Evolutionary conservation across 1,140 invertebrate genomes (phyloP).

Genomic region (Wasmannia auropunctata): DNA sequence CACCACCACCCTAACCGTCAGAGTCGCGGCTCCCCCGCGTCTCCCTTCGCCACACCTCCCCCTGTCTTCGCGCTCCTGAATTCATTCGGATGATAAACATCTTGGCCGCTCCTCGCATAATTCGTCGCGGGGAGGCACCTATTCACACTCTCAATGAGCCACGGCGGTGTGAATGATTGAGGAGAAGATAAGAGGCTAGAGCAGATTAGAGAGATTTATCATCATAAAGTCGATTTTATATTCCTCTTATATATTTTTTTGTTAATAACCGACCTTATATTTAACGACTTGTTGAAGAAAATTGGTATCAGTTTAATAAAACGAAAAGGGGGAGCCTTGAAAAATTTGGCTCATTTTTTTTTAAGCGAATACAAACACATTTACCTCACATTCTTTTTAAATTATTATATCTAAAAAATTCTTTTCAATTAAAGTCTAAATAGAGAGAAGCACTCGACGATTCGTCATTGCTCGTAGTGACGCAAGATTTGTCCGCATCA

Average conservation of each 20-base stretch:
- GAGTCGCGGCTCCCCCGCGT: constrained; percentile 34
- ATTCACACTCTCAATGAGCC: constrained; percentile 75
- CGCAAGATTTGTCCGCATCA: constrained; percentile 56
- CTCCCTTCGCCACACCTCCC: constrained; percentile 35
- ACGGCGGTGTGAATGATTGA: constrained; percentile 66
- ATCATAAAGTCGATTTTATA: background rate
- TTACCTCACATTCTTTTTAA: background rate
- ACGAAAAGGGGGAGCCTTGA: background rate
- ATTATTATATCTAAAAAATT: background rate
- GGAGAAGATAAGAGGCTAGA: background rate
- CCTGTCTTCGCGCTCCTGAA: constrained; percentile 68
- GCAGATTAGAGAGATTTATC: background rate
- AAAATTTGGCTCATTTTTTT: background rate
- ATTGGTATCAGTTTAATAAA: background rate
- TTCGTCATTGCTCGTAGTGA: constrained; percentile 22
- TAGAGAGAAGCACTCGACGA: background rate
- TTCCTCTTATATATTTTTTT: background rate
- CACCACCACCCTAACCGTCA: constrained; percentile 64
- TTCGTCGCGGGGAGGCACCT: constrained; percentile 69
- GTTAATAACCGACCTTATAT: background rate
- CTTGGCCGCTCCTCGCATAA: constrained; percentile 76
- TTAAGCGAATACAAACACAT: background rate
- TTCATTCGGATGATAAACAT: constrained; percentile 80
- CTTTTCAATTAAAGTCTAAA: background rate
- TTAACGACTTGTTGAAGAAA: background rate